These are phyloP conservation scores for Arctocebus calabarensis DNA, from an alignment of 2,797 vertebrate species.

Conservation along the genomic window DNA sequence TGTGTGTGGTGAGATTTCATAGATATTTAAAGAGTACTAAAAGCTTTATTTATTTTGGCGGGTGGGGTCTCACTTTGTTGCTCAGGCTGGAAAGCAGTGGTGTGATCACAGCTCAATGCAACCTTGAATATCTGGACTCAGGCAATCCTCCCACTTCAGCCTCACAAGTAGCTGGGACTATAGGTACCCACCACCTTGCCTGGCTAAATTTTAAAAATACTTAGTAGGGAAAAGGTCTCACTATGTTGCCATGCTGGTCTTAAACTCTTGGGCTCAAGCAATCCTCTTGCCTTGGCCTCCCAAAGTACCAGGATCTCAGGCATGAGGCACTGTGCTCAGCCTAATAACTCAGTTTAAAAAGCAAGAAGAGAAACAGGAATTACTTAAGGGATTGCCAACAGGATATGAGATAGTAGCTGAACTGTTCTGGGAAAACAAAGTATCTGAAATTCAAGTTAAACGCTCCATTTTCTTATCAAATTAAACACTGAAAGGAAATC, in stretches of 20 bases:
- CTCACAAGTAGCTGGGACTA: neutral
- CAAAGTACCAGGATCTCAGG: neutral
- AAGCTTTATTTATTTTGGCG: neutral
- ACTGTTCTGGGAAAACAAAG: neutral
- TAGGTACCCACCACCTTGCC: neutral
- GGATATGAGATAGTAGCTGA: neutral
- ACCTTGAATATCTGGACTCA: neutral
- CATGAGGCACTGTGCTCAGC: neutral
- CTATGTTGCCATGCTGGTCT: neutral
- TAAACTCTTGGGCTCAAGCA: neutral
- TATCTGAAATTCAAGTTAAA: slow-evolving; percentile 28
- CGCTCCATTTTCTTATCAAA: slow-evolving; percentile 32
- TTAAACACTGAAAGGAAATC: slow-evolving; percentile 23
- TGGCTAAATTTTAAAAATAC: neutral
- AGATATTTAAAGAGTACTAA: slow-evolving; percentile 44
- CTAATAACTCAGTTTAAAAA: slow-evolving; percentile 44
- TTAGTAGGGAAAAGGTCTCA: neutral
- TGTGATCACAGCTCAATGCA: neutral
- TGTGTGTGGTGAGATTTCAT: slow-evolving; percentile 2
- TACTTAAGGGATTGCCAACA: slow-evolving; percentile 8
- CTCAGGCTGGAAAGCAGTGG: neutral
- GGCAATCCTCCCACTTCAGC: neutral
- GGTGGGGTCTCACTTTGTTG: neutral
- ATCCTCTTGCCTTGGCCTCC: neutral
- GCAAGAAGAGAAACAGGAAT: slow-evolving; percentile 44